A percentile compares a stretch with the other conserved stretches of the same genome.
These are phyloP conservation scores for Liodrosophila aerea DNA, from an alignment of 2,888 invertebrate species.

Conservation along the genomic window DNA sequence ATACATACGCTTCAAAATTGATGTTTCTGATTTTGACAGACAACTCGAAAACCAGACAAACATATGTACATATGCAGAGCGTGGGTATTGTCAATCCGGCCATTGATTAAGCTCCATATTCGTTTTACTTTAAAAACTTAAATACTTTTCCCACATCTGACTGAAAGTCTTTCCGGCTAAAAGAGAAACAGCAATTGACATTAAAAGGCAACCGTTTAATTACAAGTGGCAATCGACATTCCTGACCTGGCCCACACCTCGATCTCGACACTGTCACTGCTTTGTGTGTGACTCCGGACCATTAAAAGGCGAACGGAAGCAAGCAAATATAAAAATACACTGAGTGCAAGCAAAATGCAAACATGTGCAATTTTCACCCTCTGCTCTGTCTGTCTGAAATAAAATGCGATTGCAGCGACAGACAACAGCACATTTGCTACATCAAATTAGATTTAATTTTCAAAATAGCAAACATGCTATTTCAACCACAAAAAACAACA, in stretches of 20 bases:
- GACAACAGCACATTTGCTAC: conserved; percentile 37
- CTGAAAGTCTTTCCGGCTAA: conserved; percentile 15
- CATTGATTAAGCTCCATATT: neutral
- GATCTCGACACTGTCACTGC: neutral
- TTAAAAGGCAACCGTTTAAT: conserved; percentile 61
- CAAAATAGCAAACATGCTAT: conserved; percentile 35
- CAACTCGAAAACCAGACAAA: neutral
- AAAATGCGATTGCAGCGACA: conserved; percentile 9
- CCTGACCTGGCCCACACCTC: conserved; percentile 17
- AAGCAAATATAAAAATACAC: conserved; percentile 8
- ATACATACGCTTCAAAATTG: conserved; percentile 10
- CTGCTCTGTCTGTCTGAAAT: conserved; percentile 1
- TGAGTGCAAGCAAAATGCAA: conserved; percentile 38
- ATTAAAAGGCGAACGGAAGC: conserved; percentile 18
- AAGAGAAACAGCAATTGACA: conserved; percentile 35
- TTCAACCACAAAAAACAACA: conserved; percentile 17
- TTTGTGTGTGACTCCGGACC: neutral
- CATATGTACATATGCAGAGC: neutral
- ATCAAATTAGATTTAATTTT: conserved; percentile 68
- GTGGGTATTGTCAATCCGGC: neutral
- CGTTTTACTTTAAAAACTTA: too few species aligned
- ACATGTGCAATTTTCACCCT: conserved; percentile 46
- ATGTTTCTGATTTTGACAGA: conserved; percentile 20
- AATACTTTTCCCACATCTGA: neutral
- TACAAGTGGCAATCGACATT: conserved; percentile 66